These are phyloP conservation scores for Grammomys dolichurus DNA, from an alignment of 2,113 vertebrate species.

Conservation along the genomic window DNA sequence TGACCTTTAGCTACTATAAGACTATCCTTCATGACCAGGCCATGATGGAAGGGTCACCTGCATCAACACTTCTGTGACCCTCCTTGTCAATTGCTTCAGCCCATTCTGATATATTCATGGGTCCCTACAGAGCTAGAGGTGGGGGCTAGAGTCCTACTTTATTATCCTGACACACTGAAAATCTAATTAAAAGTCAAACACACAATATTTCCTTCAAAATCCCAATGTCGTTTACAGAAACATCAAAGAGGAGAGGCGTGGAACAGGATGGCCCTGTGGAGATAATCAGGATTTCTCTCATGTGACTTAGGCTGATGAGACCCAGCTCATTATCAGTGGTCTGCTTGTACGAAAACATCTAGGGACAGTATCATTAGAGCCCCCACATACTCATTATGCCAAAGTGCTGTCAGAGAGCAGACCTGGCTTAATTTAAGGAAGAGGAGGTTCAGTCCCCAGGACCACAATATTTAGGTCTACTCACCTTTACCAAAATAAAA, in stretches of 20 bases:
- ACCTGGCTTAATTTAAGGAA: conserved; percentile 26
- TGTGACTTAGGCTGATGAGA: conserved; percentile 92
- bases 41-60: not conserved
- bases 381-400: conserved; percentile 87
- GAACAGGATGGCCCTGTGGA: conserved; percentile 83
- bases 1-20: conserved; percentile 60
- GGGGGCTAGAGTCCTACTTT: conserved; percentile 62
- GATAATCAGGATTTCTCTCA: conserved; percentile 91
- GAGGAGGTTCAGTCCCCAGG: conserved; percentile 66
- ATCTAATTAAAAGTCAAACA: conserved; percentile 90
- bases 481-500: not conserved
- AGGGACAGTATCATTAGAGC: conserved; percentile 93
- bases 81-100: not conserved
- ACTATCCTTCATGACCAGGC: conserved; percentile 27
- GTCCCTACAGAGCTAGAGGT: conserved; percentile 63
- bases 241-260: conserved; percentile 87
- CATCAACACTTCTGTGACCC: not conserved
- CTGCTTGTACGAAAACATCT: conserved; percentile 89
- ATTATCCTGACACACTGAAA: conserved; percentile 85
- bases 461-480: not conserved
- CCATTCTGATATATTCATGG: not conserved
- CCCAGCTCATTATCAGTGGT: conserved; percentile 94
- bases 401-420: conserved; percentile 84
- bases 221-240: conserved; percentile 89
- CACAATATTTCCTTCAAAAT: conserved; percentile 87